phyloP scores from a whole-genome alignment of 2,888 invertebrate species.

The Mallateleia sp. region DNA sequence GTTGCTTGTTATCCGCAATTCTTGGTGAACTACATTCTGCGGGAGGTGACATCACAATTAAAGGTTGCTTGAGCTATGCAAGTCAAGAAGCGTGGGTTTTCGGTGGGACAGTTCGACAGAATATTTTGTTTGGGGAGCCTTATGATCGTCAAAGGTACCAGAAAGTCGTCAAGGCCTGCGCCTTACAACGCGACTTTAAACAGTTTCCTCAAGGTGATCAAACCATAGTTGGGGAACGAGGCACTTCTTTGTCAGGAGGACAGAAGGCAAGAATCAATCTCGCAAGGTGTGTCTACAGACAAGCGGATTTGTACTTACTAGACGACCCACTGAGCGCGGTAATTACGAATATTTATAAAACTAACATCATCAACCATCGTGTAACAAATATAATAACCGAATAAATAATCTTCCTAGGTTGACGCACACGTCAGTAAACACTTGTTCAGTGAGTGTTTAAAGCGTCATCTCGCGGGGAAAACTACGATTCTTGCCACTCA shows the following conservation, averaged over 20 bases:
- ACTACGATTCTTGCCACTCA: no score
- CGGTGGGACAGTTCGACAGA: no score
- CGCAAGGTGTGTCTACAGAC: slow-evolving; percentile 94
- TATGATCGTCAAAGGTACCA: slow-evolving; percentile 92
- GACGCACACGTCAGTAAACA: slow-evolving; percentile 94
- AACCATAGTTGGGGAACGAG: slow-evolving; percentile 94
- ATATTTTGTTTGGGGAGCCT: no score
- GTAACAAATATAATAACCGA: background rate
- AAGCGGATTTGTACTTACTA: slow-evolving; percentile 94
- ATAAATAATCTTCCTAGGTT: slow-evolving; percentile 87
- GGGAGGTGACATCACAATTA: slow-evolving; percentile 92
- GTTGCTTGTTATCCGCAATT: slow-evolving; percentile 92
- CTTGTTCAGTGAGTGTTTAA: slow-evolving; percentile 94
- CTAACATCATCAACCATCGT: background rate
- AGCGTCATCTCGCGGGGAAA: no score
- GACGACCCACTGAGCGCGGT: slow-evolving; percentile 96
- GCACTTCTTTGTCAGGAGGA: slow-evolving; percentile 93
- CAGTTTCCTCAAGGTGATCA: slow-evolving; percentile 93
- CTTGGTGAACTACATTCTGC: slow-evolving; percentile 93
- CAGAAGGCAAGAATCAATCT: slow-evolving; percentile 94
- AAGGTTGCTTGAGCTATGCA: no score
- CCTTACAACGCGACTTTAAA: slow-evolving; percentile 90
- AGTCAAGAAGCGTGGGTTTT: no score
- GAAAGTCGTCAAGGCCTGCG: slow-evolving; percentile 89
- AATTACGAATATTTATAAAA: slow-evolving; percentile 31